Evolutionary conservation across 2,113 vertebrate species (phyloP), one percentile per base, ranked within the genome.

Genomic region (Garra rufa): DNA sequence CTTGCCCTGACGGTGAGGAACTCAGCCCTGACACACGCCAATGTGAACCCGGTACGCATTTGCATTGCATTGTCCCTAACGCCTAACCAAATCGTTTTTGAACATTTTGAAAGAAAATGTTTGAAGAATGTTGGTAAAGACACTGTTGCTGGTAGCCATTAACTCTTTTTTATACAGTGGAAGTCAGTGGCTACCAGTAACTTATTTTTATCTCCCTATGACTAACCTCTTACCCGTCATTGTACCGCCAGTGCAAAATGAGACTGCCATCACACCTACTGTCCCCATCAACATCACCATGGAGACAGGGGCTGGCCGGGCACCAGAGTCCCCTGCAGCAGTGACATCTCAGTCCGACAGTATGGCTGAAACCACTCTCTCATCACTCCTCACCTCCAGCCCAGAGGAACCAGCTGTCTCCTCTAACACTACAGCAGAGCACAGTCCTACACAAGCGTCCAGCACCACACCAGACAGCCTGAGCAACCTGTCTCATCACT

Each of bases 1-100:
- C 97, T 89, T 99, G 98, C 91, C 97, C 98, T 8, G 95, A 98
- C 70, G 94, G 96, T 0, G 96, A 96, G 93, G 96, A 96, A 92
- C 94, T 98, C 92, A 97, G 96, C 21, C 95, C 95, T 0, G 97
- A 99, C 85, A 98, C 96, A 96, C 96, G 97, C 73, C 95, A 93
- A 74, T 99, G 98, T 85, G 95, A 96, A 73, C 95, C 94, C 94
- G 96, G 98, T 99, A 92, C 96, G 92, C 8, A n/a, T n/a, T n/a
- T n/a, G 0, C 46, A 34, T 59, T 73, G 24, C n/a, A 43, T 73
- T 15, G 11, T 24, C 21, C 30, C 65, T 69, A 11, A 34, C 15
- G 30, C 26, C 6, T n/a, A n/a, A 55, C 8, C 52, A 55, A 55
- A 21, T 21, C n/a, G 8, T 17, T 55, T 55, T 21, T n/a, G 3